Evolutionary conservation across 2,113 vertebrate genomes (phyloP), one percentile per base, ranked within the genome.

Genomic region (Tyto alba): DNA sequence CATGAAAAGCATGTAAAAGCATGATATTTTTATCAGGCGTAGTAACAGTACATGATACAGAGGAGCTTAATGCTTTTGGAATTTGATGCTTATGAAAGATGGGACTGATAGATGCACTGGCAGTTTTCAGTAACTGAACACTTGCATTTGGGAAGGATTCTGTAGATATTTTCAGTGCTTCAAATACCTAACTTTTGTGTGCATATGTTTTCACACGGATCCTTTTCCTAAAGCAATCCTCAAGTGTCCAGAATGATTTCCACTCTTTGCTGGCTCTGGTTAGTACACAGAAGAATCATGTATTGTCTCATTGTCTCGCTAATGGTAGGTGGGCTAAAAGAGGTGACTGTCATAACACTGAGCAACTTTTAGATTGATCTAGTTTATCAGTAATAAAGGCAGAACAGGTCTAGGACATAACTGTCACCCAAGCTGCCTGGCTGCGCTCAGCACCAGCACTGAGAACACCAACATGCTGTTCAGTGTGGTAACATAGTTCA

Each of bases 131-230:
- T 32, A 48, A 60, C 23, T 12, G 11, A 78, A 85, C 7, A 47
- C 48, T 81, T 29, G 52, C 4, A 25, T 9, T 41, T 50, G 27
- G 40, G 11, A 57, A 82, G 30, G 11, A 88, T 56, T 72, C 71
- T 74, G 48, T 23, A 36, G 45, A 40, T 64, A 57, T 38, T 88
- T 91, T 53, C 47, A 75, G 55, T 45, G 43, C 38, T 69, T 74
- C 36, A 53, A 53, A 76, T 34, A 55, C 15, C 14, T 34, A 25
- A 57, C 5, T 40, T 90, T 21, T 45, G 20, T 14, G 63, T 13
- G 23, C 17, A 53, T 5, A 6, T 0, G 0, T 69, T 76, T 92
- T 75, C 59, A 48, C 13, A 32, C 34, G 16, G 1, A 19, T 82
- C 13, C 25, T 78, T 80, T 72, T 66, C 56, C 32, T 85, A 13